Percentiles rank a stretch among this genome's conserved stretches.
These are phyloP conservation scores for Muscina levida DNA, from an alignment of 2,888 invertebrate genomes.

Conservation along the genomic window DNA sequence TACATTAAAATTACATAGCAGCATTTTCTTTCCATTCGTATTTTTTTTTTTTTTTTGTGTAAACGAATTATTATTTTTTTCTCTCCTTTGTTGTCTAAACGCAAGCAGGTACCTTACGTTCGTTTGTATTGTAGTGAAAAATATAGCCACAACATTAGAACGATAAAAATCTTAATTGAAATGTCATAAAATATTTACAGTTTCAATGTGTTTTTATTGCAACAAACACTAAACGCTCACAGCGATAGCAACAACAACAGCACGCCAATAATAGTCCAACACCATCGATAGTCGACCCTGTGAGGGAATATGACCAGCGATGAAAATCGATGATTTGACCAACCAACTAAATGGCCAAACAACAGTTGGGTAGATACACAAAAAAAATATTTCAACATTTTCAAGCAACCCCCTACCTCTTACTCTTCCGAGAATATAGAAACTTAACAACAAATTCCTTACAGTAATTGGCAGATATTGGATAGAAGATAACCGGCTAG, in stretches of 20 bases:
- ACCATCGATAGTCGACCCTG: background rate
- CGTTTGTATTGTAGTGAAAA: background rate
- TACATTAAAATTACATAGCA: background rate
- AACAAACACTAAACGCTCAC: constrained; percentile 7
- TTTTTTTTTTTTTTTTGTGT: constrained; percentile 8
- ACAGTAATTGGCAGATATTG: constrained; percentile 25
- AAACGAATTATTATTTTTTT: background rate
- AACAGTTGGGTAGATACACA: too few relatives aligned
- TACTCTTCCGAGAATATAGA: too few relatives aligned
- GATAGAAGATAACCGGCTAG: too few relatives aligned
- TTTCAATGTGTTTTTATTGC: constrained; percentile 11
- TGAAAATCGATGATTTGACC: too few relatives aligned
- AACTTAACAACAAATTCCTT: constrained; percentile 28
- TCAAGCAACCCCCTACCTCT: background rate
- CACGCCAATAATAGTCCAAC: background rate
- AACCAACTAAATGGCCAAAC: too few relatives aligned
- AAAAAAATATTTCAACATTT: too few relatives aligned
- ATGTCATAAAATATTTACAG: constrained; percentile 35
- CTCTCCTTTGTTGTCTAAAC: background rate
- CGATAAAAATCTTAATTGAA: constrained; percentile 59
- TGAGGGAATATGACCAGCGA: too few relatives aligned
- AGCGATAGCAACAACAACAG: background rate
- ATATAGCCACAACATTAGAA: background rate
- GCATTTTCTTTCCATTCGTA: background rate
- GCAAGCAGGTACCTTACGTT: background rate